A percentile compares a stretch with the other conserved stretches of the same genome.
phyloP scores from a whole-genome alignment of 2,113 vertebrate genomes.

The Notothenia coriiceps region DNA sequence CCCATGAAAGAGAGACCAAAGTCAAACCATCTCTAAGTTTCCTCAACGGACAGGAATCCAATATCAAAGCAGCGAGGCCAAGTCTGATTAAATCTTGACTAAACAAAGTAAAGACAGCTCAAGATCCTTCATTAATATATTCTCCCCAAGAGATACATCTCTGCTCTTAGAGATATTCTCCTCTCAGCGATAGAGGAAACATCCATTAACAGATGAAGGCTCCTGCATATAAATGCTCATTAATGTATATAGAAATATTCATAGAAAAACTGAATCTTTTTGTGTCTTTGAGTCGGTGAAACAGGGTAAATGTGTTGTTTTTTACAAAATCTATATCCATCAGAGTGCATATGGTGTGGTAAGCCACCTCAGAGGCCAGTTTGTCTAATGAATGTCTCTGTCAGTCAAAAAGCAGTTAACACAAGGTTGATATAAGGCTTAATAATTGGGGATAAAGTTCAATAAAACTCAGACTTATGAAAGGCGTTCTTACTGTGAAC shows the following conservation, averaged over 20 bases:
- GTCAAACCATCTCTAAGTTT: conserved; percentile 22
- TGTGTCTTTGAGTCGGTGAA: background rate
- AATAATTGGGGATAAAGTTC: background rate
- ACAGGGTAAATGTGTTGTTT: too few species aligned
- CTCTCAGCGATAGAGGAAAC: background rate
- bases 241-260: background rate
- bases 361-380: background rate
- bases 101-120: conserved; percentile 31
- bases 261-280: too few species aligned
- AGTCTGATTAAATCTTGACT: conserved; percentile 33
- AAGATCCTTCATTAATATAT: conserved; percentile 34
- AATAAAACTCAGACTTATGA: background rate
- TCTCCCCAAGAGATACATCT: conserved; percentile 11
- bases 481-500: background rate
- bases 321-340: background rate
- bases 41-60: conserved; percentile 17
- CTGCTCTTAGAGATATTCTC: background rate
- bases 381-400: conserved; percentile 13
- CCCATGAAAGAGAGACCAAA: conserved; percentile 35
- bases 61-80: conserved; percentile 14
- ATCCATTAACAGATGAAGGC: background rate
- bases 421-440: background rate
- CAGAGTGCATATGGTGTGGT: background rate
- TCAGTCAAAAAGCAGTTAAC: background rate
- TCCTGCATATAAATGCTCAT: background rate